phyloP scores from a whole-genome alignment of 2,113 vertebrate species.

The Cryptotis parvus region DNA sequence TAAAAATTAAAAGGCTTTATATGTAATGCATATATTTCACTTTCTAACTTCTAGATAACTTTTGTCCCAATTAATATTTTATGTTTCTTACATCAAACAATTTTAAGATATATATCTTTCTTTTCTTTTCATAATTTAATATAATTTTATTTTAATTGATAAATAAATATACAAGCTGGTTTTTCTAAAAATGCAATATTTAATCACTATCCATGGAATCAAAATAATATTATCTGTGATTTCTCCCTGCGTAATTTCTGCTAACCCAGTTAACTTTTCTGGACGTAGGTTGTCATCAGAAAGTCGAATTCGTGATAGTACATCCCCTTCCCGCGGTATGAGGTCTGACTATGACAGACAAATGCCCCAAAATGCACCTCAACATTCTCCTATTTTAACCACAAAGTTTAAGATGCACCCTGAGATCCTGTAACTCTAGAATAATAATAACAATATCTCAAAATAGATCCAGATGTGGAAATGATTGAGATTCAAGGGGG shows the following conservation, averaged over 20 bases:
- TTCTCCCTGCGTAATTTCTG: not conserved
- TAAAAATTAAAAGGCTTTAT: too few species aligned
- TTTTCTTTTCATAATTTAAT: too few species aligned
- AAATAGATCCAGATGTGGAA: not conserved
- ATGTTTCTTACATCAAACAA: too few species aligned
- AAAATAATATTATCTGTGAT: constrained; percentile 8
- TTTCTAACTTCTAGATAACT: too few species aligned
- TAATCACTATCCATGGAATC: not conserved
- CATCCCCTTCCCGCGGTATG: too few species aligned
- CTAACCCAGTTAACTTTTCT: not conserved
- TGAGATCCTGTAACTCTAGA: not conserved
- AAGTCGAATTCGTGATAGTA: not conserved
- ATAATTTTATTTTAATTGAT: too few species aligned
- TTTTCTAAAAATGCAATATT: not conserved
- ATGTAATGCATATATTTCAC: too few species aligned
- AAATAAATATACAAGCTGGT: not conserved
- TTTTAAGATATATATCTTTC: too few species aligned
- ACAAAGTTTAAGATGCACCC: not conserved
- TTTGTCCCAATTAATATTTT: too few species aligned
- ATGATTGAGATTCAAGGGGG: not conserved
- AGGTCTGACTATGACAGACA: not conserved
- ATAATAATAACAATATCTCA: not conserved
- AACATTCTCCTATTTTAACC: too few species aligned
- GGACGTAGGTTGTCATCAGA: not conserved
- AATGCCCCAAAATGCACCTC: not conserved